Base-by-base conservation (phyloP, 1,140 invertebrate species). In the Lerema accius region DNA sequence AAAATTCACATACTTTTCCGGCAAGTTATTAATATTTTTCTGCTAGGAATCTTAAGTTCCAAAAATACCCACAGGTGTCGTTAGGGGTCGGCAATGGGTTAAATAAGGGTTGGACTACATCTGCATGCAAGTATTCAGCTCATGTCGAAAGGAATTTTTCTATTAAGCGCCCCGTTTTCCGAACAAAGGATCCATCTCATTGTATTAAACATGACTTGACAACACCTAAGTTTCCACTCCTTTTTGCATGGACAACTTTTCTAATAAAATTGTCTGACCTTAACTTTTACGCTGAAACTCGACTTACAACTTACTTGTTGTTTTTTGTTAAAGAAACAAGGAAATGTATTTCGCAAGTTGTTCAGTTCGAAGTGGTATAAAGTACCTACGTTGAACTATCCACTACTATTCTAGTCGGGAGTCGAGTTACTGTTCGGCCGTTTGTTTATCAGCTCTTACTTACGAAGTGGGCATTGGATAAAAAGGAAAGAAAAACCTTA, bases 191-290 rank as follows among this genome's bases (percentile, higher is more conserved):
- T 11, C 35, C 35, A 37, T 11, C 35, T 37, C 35, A 37, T 37
- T 37, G 35, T 37, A 37, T 37, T 11, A 37, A 37, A 37, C 10
- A 37, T 37, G 35, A 37, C 35, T 37, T 37, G 35, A 37, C 35
- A 37, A 11, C 35, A 37, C n/a, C n/a, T 11, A 37, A 37, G 4
- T 37, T 37, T n/a, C 35, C 35, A 37, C 35, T 37, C 10, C 35
- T 37, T n/a, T 37, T 37, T 11, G 35, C 35, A n/a, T 37, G 35
- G 35, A 37, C n/a, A 37, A 37, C 35, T 37, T 37, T 37, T 37
- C 0, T 37, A 37, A 37, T 37, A 37, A 37, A 37, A 37, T 37
- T 37, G 28, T 37, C 35, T 37, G 35, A 37, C 35, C 35, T 37
- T 37, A 37, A 37, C 35, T 37, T 37, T 37, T 37, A 37, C 35